phyloP scores from a whole-genome alignment of 2,113 vertebrate species.

The Pelodiscus sinensis region DNA sequence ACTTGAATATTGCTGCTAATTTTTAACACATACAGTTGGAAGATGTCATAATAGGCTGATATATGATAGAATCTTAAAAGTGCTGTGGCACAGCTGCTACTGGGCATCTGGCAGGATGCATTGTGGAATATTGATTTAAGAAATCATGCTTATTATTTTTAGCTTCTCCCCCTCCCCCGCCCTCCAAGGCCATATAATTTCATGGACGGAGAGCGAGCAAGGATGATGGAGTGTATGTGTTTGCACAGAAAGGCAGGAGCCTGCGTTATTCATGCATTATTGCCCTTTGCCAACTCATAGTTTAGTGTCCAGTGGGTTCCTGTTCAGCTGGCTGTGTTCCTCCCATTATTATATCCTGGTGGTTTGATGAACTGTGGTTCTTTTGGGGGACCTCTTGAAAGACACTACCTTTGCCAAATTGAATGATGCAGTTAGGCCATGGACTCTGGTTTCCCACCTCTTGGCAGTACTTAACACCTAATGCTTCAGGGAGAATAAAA shows the following conservation, averaged over 20 bases:
- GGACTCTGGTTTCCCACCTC: rapidly evolving
- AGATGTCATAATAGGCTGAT: constrained; percentile 66
- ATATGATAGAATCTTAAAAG: constrained; percentile 36
- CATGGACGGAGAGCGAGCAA: rapidly evolving
- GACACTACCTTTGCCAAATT: background rate
- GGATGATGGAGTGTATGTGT: background rate
- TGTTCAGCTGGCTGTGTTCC: background rate
- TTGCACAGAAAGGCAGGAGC: background rate
- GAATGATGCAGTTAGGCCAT: background rate
- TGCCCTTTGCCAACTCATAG: background rate
- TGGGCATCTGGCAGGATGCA: constrained; percentile 31
- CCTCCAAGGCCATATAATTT: background rate
- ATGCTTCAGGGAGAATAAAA: background rate
- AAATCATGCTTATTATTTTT: constrained; percentile 13
- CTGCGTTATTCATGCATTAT: rapidly evolving
- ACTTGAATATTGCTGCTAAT: constrained; percentile 70
- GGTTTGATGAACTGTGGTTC: background rate
- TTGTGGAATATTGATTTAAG: background rate
- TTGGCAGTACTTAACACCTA: rapidly evolving
- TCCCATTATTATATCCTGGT: background rate
- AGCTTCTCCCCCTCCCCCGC: background rate
- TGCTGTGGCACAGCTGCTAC: constrained; percentile 67
- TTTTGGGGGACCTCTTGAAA: background rate
- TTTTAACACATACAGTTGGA: constrained; percentile 74
- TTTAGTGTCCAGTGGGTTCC: background rate